phyloP scores from a whole-genome alignment of 2,113 vertebrate species.

The Cololabis saira region DNA sequence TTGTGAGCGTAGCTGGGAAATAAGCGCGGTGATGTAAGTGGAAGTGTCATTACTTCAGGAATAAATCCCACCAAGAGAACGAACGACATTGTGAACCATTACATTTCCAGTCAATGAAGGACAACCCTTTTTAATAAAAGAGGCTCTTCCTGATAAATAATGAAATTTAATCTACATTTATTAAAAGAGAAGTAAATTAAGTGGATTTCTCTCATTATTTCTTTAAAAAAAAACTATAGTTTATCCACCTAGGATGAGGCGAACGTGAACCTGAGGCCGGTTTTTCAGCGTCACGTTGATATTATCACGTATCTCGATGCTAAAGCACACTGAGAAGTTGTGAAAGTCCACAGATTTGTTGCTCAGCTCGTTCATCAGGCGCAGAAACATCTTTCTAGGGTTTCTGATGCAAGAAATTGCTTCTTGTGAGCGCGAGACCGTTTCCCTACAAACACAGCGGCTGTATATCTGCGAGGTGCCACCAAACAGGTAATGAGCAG shows the following conservation, averaged over 20 bases:
- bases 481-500: constrained; percentile 34
- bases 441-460: constrained; percentile 16
- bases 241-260: not conserved
- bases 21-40: not conserved
- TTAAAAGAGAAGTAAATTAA: not conserved
- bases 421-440: constrained; percentile 18
- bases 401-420: constrained; percentile 51
- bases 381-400: constrained; percentile 11
- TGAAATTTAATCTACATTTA: too few relatives aligned
- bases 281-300: not conserved
- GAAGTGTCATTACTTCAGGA: not conserved
- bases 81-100: not conserved
- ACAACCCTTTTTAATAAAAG: not conserved
- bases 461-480: constrained; percentile 18
- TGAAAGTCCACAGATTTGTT: not conserved
- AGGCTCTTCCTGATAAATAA: not conserved
- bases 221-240: not conserved
- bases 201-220: too few relatives aligned
- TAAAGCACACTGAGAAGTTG: not conserved
- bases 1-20: not conserved
- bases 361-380: constrained; percentile 42
- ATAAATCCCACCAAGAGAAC: constrained; percentile 1
- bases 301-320: not conserved
- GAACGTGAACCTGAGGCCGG: not conserved
- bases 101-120: constrained; percentile 4